Conservation (phyloP, 2,113 vertebrate genomes). For the Corythoichthys intestinalis region DNA sequence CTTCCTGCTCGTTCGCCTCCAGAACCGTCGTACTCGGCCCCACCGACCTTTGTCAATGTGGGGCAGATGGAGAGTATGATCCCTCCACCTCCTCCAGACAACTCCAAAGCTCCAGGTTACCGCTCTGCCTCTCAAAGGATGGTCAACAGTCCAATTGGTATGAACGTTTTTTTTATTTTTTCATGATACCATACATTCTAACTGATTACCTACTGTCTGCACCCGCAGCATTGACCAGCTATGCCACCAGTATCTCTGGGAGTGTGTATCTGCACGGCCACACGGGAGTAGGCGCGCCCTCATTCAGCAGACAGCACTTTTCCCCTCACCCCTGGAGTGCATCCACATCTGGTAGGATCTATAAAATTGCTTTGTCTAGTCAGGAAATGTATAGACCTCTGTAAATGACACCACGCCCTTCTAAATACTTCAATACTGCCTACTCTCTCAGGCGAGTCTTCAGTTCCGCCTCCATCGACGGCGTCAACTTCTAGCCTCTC, state of each 20-base stretch:
- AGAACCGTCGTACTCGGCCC: conserved; percentile 86
- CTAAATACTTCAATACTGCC: background rate
- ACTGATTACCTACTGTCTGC: conserved; percentile 36
- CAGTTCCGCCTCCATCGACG: conserved; percentile 89
- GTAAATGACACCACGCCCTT: background rate
- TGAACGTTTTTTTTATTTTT: conserved; percentile 17
- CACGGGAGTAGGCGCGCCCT: conserved; percentile 85
- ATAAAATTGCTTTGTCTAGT: background rate
- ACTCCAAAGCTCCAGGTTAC: conserved; percentile 94
- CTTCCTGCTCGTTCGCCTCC: conserved; percentile 83
- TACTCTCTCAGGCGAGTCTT: conserved; percentile 84
- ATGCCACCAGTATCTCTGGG: conserved; percentile 90
- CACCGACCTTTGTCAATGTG: conserved; percentile 84
- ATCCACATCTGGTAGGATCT: conserved; percentile 86
- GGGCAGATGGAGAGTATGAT: conserved; percentile 90
- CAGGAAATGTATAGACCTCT: background rate
- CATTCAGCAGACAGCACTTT: conserved; percentile 99
- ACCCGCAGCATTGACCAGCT: conserved; percentile 84
- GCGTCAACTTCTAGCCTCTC: conserved; percentile 89
- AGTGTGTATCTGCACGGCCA: conserved; percentile 92
- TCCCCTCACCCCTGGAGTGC: conserved; percentile 98
- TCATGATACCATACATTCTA: background rate
- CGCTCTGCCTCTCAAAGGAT: conserved; percentile 88
- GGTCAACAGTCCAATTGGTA: conserved; percentile 90
- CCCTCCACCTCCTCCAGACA: conserved; percentile 80